phyloP scores from a whole-genome alignment of 2,888 invertebrate genomes.

The Hypena proboscidalis region DNA sequence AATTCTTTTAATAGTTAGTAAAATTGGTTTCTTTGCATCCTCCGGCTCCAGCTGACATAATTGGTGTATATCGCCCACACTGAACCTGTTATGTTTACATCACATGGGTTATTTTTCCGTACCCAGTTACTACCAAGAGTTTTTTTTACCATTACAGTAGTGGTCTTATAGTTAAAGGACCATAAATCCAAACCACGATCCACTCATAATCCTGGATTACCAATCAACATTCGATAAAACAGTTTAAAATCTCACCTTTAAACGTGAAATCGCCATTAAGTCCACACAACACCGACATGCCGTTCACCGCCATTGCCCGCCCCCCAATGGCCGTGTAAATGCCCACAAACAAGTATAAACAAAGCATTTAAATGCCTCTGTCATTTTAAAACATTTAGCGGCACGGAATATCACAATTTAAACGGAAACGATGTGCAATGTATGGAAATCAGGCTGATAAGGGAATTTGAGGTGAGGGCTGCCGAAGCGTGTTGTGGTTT shows the following conservation, averaged over 20 bases:
- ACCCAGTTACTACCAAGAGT: too few species aligned
- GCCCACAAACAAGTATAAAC: slow-evolving; percentile 41
- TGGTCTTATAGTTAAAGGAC: too few species aligned
- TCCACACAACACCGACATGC: slow-evolving; percentile 15
- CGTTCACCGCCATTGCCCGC: slow-evolving; percentile 21
- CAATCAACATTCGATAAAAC: slow-evolving; percentile 14
- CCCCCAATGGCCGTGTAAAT: slow-evolving; percentile 26
- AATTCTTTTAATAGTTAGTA: too few species aligned
- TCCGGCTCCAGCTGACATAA: too few species aligned
- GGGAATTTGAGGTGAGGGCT: too few species aligned
- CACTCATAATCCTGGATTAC: neutral
- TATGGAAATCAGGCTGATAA: too few species aligned
- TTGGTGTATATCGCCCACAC: too few species aligned
- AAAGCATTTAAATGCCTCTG: slow-evolving; percentile 43
- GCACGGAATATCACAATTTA: slow-evolving; percentile 44
- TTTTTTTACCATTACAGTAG: too few species aligned
- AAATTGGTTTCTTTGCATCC: too few species aligned
- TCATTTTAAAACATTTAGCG: slow-evolving; percentile 57
- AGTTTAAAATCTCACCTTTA: slow-evolving; percentile 4
- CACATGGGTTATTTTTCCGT: too few species aligned
- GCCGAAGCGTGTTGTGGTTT: too few species aligned
- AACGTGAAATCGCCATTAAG: slow-evolving; percentile 18
- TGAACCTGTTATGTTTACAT: too few species aligned
- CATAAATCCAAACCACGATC: neutral
- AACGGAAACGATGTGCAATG: slow-evolving; percentile 19